Evolutionary conservation across 2,113 vertebrate genomes (phyloP), one percentile per base, ranked within the genome.

Genomic region (Elanus axillaris): DNA sequence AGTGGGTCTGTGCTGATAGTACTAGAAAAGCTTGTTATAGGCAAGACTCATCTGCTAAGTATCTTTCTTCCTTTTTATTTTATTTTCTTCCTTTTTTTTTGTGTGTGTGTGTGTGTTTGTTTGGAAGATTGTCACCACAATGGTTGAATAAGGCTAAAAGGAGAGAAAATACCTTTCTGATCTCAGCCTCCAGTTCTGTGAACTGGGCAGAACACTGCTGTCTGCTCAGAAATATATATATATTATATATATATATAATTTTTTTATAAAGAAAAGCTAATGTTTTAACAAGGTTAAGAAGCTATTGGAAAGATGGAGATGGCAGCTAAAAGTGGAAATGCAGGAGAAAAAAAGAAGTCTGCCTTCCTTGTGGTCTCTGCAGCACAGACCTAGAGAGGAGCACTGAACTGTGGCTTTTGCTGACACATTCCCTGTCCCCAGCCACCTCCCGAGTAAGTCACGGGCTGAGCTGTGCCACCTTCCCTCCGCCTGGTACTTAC

Each of bases 1-100:
- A 96, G 90, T 93, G 96, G 84, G 94, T 20, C 60, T 91, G 92
- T 38, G 93, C 86, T 86, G 89, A 90, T 40, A 10, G 31, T 9
- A n/a, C 40, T 8, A 27, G 48, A 47, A 47, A 72, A 59, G 72
- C 86, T 94, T 34, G 16, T 53, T 64, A 9, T 13, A 38, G 79
- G 86, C 74, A 5, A 73, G 64, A 45, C 66, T 78, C 56, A 31
- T 15, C 86, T n/a, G 34, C 50, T 73, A 10, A 56, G 27, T 29
- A 16, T 9, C 55, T 36, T 36, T 29, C 42, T 67, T 34, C 14
- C 48, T 32, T 36, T 32, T 45, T 12, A 9, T 47, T 55, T 48
- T 26, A 6, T 31, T 40, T 53, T 42, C 6, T 52, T 38, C 10
- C 8, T 26, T 21, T 20, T 26, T 8, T 4, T 34, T n/a, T 22